Evolutionary conservation across 2,797 vertebrate species (phyloP).

Genomic region (Loriculus beryllinus): DNA sequence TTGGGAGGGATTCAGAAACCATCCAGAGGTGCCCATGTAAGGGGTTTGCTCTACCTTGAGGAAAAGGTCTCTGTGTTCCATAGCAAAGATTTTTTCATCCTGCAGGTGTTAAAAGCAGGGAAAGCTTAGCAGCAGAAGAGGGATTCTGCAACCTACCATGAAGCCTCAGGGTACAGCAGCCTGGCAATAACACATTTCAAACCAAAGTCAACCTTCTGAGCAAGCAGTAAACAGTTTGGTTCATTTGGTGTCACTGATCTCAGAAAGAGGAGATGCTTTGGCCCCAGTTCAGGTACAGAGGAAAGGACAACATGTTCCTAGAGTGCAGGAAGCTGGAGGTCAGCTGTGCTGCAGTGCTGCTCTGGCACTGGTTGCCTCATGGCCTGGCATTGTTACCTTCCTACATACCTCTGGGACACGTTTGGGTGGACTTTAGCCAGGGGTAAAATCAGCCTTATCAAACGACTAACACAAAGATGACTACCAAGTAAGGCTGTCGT

Average conservation of each 20-base stretch:
- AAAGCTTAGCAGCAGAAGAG: not conserved
- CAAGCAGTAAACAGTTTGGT: not conserved
- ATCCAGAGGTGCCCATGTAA: not conserved
- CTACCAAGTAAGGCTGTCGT: not conserved
- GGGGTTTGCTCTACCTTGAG: not conserved
- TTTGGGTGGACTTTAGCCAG: not conserved
- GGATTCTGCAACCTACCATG: not conserved
- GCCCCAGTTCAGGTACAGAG: not conserved
- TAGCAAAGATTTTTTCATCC: not conserved
- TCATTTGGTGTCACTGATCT: not conserved
- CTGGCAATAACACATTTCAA: not conserved
- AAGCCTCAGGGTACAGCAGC: not conserved
- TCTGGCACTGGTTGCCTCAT: not conserved
- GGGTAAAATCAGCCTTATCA: not conserved
- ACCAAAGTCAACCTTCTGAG: not conserved
- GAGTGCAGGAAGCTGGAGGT: not conserved
- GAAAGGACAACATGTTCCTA: slow-evolving; percentile 20
- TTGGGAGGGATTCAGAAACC: not conserved
- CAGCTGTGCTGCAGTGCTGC: not conserved
- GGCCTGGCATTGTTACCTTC: not conserved
- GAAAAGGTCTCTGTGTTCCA: not conserved
- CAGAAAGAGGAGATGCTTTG: not conserved
- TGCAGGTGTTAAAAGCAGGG: not conserved
- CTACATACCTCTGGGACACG: not conserved
- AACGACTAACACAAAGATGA: not conserved